Evolutionary conservation across 2,888 invertebrate species (phyloP), one percentile per base, ranked within the genome.

Genomic region (Eristalinus sepulchralis): DNA sequence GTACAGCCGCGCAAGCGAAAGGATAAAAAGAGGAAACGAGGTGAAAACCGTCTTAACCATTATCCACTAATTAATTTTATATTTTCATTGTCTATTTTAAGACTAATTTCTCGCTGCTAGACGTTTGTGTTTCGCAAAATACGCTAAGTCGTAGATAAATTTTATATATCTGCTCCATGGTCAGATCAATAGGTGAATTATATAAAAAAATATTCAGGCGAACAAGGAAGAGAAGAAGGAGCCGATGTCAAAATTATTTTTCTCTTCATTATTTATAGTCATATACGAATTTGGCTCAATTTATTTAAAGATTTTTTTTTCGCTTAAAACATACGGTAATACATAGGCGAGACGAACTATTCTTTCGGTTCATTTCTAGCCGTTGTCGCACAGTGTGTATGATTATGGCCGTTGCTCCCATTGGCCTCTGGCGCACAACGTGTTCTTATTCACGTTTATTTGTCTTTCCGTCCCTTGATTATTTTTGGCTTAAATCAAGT

Each of bases 1-100:
- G 96, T 96, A 90, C 97, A 97, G 93, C 96, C 96, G 91, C 95
- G 96, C 91, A 97, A 96, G 93, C 95, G 97, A 90, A 97, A 96
- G 93, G 97, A 97, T 92, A 97, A 96, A 93, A 95, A 95, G 92
- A 96, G 95, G 93, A 97, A 96, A 95, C 96, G 97, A 90, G 97
- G 94, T 93, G 89, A 83, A 70, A n/a, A 66, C 4, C 59, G 24
- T 11, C 47, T 47, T 47, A 47, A 17, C 47, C 47, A 47, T 1
- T 47, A 17, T 17, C 47, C 47, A 17, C 47, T 47, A 47, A 47
- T 47, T 47, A 47, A 17, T 47, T 47, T 47, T 47, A 47, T 47
- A 47, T 20, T 71, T 24, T 31, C n/a, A n/a, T 33, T 22, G 53
- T 34, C 70, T 72, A 60, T 62, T 68, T 68, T 64, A 72, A 79